Conservation (phyloP, 2,113 vertebrate genomes). For the Megaptera novaeangliae region DNA sequence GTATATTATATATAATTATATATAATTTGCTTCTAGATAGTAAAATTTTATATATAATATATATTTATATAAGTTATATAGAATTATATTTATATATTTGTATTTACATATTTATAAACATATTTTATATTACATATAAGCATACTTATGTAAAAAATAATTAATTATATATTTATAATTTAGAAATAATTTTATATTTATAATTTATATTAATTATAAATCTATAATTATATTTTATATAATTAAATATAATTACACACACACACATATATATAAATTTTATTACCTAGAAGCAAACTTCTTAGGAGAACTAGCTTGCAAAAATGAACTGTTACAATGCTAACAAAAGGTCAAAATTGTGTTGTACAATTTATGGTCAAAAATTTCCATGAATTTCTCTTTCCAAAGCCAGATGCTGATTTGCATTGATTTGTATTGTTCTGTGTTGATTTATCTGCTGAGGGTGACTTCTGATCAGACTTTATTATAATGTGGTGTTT, state of each 20-base stretch:
- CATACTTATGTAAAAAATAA: not conserved
- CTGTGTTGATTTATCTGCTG: not conserved
- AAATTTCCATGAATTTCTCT: not conserved
- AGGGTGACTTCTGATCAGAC: not conserved
- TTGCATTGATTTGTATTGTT: not conserved
- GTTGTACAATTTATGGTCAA: not conserved
- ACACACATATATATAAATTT: not conserved
- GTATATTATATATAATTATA: not conserved
- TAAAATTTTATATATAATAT: not conserved
- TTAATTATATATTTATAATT: not conserved
- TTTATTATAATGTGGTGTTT: not conserved
- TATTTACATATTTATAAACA: not conserved
- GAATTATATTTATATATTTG: not conserved
- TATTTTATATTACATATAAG: not conserved
- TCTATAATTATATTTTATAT: not conserved
- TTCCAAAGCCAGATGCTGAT: not conserved
- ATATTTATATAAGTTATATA: not conserved
- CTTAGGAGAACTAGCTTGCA: not conserved
- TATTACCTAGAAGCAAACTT: slow-evolving; percentile 13
- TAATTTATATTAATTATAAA: not conserved
- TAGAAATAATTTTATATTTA: not conserved
- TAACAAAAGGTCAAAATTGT: not conserved
- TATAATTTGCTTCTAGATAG: not conserved
- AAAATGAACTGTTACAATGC: not conserved
- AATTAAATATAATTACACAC: not conserved